Evolutionary conservation across 2,888 invertebrate genomes (phyloP), one percentile per base, ranked within the genome.

Genomic region (Dicyrtoma fusca): DNA sequence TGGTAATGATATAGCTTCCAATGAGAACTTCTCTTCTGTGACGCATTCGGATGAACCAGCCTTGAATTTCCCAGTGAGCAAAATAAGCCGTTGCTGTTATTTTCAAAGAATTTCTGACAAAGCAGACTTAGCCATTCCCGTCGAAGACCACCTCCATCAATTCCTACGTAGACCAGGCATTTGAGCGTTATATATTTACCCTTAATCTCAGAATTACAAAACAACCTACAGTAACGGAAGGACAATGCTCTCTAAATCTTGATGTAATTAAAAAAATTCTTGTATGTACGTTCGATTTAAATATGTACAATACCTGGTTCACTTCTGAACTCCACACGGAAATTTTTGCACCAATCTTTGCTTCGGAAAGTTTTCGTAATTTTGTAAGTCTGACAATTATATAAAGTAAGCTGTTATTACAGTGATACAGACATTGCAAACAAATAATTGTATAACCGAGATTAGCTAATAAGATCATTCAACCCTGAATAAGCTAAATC

Each of bases 81-180:
- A 85, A 96, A 96, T 71, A 97, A 86, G 0, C 91, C 91, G 82
- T 89, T 88, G 0, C 74, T 47, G 80, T 89, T 89, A 14, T 92
- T 88, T 84, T 94, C 94, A 84, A 96, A 96, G 72, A 96, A 85
- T 75, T 91, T 88, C n/a, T 90, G 90, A 84, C 95, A 94, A 77
- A 95, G 88, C 76, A 94, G 84, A 80, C 95, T 94, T 84, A 96
- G 94, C 96, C 96, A 97, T 85, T 97, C 96, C 74, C 95, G 88
- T 11, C 95, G 88, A 53, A 95, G 87, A 3, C 95, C 95, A 79
- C 96, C 96, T 94, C 94, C 94, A 85, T 96, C 95, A 81, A 96
- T 90, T 61, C 94, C 93, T 92, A n/a, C 59, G 17, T 17, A 19
- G 10, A n/a, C n/a, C n/a, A n/a, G n/a, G n/a, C n/a, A n/a, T n/a